Evolutionary conservation across 2,113 vertebrate genomes (phyloP).

Genomic region (Tetrax tetrax): DNA sequence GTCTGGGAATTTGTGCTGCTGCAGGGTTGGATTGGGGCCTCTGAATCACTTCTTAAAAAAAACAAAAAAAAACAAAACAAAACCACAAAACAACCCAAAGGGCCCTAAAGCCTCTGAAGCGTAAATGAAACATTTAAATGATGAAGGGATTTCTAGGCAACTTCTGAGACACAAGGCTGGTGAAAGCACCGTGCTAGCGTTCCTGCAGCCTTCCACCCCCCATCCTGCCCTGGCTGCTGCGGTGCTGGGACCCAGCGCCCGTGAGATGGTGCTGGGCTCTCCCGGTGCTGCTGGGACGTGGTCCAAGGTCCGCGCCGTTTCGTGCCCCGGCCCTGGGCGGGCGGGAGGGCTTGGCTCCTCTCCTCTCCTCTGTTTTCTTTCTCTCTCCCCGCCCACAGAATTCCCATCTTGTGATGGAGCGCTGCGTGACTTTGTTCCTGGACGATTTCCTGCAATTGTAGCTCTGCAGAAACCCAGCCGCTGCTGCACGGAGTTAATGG

Average conservation of each 20-base stretch:
- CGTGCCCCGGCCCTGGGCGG: background rate
- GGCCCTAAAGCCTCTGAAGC: background rate
- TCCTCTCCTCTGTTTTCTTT: background rate
- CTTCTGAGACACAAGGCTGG: background rate
- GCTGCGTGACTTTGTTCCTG: slow-evolving; percentile 12
- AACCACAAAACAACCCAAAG: background rate
- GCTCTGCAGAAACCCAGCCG: background rate
- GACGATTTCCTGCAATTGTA: slow-evolving; percentile 24
- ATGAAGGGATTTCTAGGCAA: background rate
- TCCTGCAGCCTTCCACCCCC: background rate
- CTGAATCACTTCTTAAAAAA: background rate
- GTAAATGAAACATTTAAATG: background rate
- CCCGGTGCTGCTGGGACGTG: accelerated
- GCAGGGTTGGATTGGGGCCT: background rate
- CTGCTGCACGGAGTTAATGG: background rate
- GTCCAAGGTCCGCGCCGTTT: background rate
- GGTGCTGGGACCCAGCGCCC: no score
- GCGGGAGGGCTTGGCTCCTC: background rate
- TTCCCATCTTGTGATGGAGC: slow-evolving; percentile 2
- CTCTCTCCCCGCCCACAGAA: background rate
- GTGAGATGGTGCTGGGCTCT: background rate
- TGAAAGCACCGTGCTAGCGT: accelerated
- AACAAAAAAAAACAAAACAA: no score
- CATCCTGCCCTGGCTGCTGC: accelerated
- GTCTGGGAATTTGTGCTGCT: background rate